Percentiles rank a stretch among this genome's conserved stretches.
Evolutionary conservation across 2,888 invertebrate genomes (phyloP).

Genomic region (Notodonta dromedarius): DNA sequence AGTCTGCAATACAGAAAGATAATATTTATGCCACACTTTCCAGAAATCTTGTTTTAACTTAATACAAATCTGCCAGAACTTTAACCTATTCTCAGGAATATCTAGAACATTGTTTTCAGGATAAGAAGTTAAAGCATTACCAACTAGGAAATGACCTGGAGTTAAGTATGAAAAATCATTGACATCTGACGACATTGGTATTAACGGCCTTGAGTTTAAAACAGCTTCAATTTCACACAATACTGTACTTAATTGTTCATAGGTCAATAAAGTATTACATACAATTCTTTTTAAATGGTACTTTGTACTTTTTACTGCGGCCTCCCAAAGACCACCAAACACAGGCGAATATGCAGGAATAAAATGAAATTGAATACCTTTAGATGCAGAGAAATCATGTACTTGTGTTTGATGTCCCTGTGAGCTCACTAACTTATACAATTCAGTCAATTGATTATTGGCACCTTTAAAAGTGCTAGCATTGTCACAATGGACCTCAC

Average conservation of each 20-base stretch:
- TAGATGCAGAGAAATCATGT: conserved; percentile 5
- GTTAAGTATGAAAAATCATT: conserved; percentile 17
- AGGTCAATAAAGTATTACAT: conserved; percentile 16
- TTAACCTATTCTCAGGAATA: conserved; percentile 13
- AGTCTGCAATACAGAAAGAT: conserved; percentile 14
- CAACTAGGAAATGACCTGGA: conserved; percentile 21
- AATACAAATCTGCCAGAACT: conserved; percentile 16
- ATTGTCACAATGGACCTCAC: conserved; percentile 21
- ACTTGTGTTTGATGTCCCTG: conserved; percentile 12
- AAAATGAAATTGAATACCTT: conserved; percentile 14
- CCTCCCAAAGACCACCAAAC: conserved; percentile 6
- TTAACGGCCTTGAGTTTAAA: conserved; percentile 16
- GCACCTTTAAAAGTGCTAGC: conserved; percentile 19
- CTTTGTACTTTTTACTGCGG: conserved; percentile 19
- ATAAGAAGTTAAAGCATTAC: conserved; percentile 13
- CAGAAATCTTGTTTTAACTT: conserved; percentile 16
- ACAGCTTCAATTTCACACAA: conserved; percentile 14
- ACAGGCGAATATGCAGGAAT: conserved; percentile 11
- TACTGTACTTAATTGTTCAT: conserved; percentile 17
- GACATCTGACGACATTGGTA: conserved; percentile 17
- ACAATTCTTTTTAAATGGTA: conserved; percentile 24
- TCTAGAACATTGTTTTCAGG: conserved; percentile 14
- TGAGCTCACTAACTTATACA: conserved; percentile 13
- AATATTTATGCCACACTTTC: conserved; percentile 18
- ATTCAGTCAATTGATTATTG: conserved; percentile 6